A percentile compares a stretch with the other conserved stretches of the same genome.
Conservation (phyloP, 30 jellyfish, hydroid and myxozoan species). For the Turritopsis rubra region DNA sequence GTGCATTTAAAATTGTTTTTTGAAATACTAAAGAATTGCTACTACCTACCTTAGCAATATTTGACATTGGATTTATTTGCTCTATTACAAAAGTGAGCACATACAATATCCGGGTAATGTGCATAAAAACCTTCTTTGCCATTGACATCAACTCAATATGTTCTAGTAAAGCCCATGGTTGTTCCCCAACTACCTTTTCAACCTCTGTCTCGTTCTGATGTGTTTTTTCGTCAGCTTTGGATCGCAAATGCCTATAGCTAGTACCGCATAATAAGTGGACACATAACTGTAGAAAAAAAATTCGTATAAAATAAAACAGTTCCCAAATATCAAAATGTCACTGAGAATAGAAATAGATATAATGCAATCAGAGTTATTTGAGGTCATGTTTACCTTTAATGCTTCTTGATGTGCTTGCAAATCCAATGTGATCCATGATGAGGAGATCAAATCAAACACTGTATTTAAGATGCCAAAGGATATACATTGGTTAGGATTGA, state of each 20-base stretch:
- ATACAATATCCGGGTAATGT: conserved; percentile 59
- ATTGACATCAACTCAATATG: conserved; percentile 37
- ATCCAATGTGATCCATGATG: conserved; percentile 87
- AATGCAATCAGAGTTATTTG: neutral
- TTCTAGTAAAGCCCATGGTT: conserved; percentile 68
- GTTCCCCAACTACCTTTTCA: conserved; percentile 48
- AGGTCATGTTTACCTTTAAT: conserved; percentile 41
- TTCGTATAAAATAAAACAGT: too few species aligned
- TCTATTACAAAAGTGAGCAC: conserved; percentile 75
- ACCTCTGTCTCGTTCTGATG: conserved; percentile 48
- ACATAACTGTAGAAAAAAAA: conserved; percentile 44
- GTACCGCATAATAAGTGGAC: conserved; percentile 82
- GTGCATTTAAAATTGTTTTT: neutral
- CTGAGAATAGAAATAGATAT: too few species aligned
- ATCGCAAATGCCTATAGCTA: conserved; percentile 38
- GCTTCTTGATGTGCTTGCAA: conserved; percentile 90
- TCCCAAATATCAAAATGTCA: neutral
- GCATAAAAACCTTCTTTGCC: conserved; percentile 64
- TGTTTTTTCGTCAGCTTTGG: conserved; percentile 53
- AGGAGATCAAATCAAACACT: conserved; percentile 45
- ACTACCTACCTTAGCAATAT: conserved; percentile 59
- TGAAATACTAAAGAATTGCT: neutral
- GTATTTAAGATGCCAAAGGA: conserved; percentile 60
- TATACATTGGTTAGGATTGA: conserved; percentile 34
- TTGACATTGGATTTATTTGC: conserved; percentile 73